phyloP scores from a whole-genome alignment of 2,113 vertebrate genomes.

The Probosciger aterrimus region DNA sequence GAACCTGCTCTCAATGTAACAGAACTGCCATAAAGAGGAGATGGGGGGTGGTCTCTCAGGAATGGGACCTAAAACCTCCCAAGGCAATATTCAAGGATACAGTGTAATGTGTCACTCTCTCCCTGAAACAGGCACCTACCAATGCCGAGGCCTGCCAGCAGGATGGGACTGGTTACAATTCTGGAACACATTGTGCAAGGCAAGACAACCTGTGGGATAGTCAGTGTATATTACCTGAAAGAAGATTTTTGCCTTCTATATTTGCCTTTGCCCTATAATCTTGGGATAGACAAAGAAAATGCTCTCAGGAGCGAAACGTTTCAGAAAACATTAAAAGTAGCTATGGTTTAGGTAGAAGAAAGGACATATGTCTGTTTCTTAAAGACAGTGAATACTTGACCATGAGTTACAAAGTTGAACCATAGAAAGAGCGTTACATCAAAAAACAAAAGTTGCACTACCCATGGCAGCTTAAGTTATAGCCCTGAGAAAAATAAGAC shows the following conservation, averaged over 20 bases:
- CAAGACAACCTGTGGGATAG: background rate
- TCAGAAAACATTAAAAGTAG: background rate
- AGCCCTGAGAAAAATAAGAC: background rate
- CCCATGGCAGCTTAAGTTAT: background rate
- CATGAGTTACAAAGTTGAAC: background rate
- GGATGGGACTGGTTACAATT: background rate
- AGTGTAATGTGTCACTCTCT: accelerated
- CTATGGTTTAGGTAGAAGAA: background rate
- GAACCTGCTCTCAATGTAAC: background rate
- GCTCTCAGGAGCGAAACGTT: background rate
- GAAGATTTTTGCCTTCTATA: background rate
- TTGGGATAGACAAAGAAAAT: background rate
- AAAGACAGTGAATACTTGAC: background rate
- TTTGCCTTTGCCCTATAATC: background rate
- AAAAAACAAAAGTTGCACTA: background rate
- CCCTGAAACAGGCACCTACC: background rate
- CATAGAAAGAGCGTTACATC: accelerated
- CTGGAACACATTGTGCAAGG: background rate
- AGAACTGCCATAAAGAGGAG: background rate
- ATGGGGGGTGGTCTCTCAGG: background rate
- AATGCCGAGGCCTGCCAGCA: background rate
- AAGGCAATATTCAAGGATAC: background rate
- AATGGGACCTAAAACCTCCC: background rate
- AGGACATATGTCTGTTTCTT: background rate
- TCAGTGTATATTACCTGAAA: background rate